Evolutionary conservation across 2,797 vertebrate species (phyloP).

Genomic region (Odontamblyopus rebecca): DNA sequence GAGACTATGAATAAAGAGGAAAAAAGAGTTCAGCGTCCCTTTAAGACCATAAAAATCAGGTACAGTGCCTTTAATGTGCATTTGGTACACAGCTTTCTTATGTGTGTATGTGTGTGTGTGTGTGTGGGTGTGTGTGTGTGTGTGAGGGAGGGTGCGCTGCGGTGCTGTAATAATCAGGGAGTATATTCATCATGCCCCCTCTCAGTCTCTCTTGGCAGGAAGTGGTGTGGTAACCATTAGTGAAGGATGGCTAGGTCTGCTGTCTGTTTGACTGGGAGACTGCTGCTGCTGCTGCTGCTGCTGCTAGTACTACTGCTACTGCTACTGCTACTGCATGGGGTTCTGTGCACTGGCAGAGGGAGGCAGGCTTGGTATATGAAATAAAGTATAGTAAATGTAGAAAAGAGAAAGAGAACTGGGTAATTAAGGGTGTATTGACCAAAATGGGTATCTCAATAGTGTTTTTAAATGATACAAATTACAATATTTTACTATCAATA

Average conservation of each 20-base stretch:
- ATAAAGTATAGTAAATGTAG: not conserved
- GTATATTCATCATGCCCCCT: conserved; percentile 79
- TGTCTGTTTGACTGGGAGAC: conserved; percentile 52
- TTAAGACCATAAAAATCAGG: no score
- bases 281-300: not conserved
- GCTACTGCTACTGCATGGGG: conserved; percentile 17
- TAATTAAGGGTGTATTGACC: not conserved
- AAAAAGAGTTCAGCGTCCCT: no score
- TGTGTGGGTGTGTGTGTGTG: conserved; percentile 8
- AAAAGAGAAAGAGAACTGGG: not conserved
- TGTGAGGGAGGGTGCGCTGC: conserved; percentile 40
- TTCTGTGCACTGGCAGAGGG: conserved; percentile 33
- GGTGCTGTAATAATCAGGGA: conserved; percentile 73
- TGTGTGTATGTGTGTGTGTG: conserved; percentile 16
- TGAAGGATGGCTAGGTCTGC: conserved; percentile 77
- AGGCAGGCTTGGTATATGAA: not conserved
- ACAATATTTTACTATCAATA: not conserved
- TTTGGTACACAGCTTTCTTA: conserved; percentile 28
- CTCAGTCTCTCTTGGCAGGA: conserved; percentile 76
- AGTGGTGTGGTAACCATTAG: conserved; percentile 80
- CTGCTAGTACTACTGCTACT: no score
- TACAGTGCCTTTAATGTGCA: conserved; percentile 6
- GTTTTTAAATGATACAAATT: no score
- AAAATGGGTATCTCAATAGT: not conserved
- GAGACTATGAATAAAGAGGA: no score